Conservation (phyloP, 2,888 invertebrate species). For the Nemoura dubitans region DNA sequence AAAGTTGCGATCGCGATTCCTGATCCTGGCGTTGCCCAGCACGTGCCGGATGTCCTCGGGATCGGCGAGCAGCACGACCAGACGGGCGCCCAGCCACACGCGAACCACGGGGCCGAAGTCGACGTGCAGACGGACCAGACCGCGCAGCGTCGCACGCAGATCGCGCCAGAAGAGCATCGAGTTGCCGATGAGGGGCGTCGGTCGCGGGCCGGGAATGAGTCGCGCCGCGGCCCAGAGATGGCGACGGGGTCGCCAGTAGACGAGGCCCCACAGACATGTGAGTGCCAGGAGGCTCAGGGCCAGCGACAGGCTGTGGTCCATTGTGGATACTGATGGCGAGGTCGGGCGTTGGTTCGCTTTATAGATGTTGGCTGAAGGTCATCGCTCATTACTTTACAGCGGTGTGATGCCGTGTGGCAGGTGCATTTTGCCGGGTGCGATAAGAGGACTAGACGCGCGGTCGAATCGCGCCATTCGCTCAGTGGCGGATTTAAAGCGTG, state of each 20-base stretch:
- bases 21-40: slow-evolving; percentile 15
- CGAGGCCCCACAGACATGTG: background rate
- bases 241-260: slow-evolving; percentile 25
- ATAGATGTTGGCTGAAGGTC: no score
- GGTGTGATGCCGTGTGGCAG: no score
- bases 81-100: slow-evolving; percentile 10
- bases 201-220: background rate
- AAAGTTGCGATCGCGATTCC: slow-evolving; percentile 25
- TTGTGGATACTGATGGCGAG: no score
- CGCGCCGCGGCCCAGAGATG: background rate
- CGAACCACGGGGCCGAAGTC: slow-evolving; percentile 16
- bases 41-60: slow-evolving; percentile 25
- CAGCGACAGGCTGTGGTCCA: no score
- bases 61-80: background rate
- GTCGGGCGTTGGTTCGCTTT: no score
- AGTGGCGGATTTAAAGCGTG: no score
- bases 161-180: background rate
- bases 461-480: no score
- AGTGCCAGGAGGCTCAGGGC: no score
- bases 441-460: no score
- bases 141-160: background rate
- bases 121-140: background rate
- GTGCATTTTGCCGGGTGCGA: no score
- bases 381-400: no score
- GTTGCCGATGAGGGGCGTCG: background rate